Base-by-base conservation (phyloP, 2,797 vertebrate genomes). In the Microhierax caerulescens region DNA sequence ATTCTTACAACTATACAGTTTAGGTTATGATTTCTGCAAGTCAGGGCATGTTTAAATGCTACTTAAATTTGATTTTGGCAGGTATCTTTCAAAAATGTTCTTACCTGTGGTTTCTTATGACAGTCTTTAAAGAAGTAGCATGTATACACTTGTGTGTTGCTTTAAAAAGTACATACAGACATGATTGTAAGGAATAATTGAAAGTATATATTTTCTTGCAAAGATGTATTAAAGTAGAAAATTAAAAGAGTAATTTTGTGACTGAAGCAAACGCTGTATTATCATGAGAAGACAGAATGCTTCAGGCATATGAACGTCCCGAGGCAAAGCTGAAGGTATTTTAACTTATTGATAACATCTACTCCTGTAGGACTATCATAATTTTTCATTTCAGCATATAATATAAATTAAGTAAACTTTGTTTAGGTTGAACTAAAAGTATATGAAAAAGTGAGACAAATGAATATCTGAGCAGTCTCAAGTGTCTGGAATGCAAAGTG, bases 301-400 rank as follows among this genome's bases (percentile, higher is more conserved):
- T 98, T 96, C 94, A 93, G 97, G 98, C 97, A 65, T 94, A 70
- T 96, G 97, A 97, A 97, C 89, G 92, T 97, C 97, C 96, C 6
- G 85, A 97, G 97, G 97, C 97, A 97, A 98, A 96, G 88, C 97
- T 98, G 86, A 97, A 93, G 96, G 96, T 97, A 88, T 95, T 97
- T 97, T 98, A 95, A 97, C 94, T 98, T 98, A 97, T 96, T 98
- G 98, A 97, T 97, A 97, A 65, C 81, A 85, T 95, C 85, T 93
- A 27, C 68, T 95, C 94, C 94, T 90, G 13, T 79, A n/a, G 85
- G 87, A 51, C 82, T 92, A 27, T 65, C 15, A 68, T 93, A 28
- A 85, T 73, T 88, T 93, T 97, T 95, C 34, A 94, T 88, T 94
- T 91, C 45, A 47, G 56, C 68, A 20, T 88, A 68, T 94, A 93